A percentile compares a stretch with the other conserved stretches of the same genome.
Evolutionary conservation across 1,140 invertebrate genomes (phyloP).

Genomic region (Bombus sibiricus): DNA sequence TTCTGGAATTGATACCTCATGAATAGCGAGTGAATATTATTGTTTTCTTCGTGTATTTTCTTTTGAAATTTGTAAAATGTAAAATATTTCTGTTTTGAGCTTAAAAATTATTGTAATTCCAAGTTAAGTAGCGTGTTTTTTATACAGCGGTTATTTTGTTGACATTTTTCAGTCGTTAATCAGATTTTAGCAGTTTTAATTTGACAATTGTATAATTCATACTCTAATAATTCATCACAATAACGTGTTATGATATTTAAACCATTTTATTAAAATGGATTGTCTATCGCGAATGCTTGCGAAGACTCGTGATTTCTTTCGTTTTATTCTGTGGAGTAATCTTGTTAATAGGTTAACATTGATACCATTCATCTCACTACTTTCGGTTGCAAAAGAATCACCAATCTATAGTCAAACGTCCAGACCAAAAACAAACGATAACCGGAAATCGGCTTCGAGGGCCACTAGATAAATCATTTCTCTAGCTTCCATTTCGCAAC

Average conservation of each 20-base stretch:
- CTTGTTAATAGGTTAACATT: not conserved
- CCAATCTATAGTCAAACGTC: no score
- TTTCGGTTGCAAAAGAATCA: not conserved
- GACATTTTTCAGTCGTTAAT: not conserved
- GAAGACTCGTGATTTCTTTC: no score
- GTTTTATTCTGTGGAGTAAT: no score
- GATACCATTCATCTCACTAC: not conserved
- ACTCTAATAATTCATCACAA: no score
- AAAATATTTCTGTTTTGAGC: not conserved
- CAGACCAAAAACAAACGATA: not conserved
- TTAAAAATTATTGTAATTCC: not conserved
- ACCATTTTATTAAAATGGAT: no score
- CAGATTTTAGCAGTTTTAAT: no score
- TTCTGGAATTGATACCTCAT: no score
- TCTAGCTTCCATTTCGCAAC: not conserved
- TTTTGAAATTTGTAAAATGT: not conserved
- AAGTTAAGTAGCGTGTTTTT: not conserved
- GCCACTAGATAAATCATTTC: not conserved
- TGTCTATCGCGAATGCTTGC: no score
- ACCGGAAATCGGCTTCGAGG: not conserved
- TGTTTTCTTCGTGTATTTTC: not conserved
- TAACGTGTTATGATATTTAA: no score
- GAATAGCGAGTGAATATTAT: not conserved
- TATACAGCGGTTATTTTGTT: not conserved
- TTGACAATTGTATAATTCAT: no score